Conservation (phyloP, 1,140 invertebrate species). For the Platyscapa corneri region DNA sequence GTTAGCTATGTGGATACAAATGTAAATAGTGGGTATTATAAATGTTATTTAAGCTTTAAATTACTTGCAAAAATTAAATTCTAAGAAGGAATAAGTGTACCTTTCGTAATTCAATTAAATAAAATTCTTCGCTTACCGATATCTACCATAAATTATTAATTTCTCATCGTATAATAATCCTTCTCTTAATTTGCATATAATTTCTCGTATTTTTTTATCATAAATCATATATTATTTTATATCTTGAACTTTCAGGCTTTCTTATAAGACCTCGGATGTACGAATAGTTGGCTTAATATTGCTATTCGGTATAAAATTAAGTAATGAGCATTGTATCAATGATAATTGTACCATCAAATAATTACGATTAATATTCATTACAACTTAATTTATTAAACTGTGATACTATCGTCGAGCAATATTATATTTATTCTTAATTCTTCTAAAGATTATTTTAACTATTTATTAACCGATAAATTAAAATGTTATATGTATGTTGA, state of each 20-base stretch:
- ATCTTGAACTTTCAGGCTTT: not conserved
- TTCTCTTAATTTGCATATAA: not conserved
- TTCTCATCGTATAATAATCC: not conserved
- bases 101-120: not conserved
- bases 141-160: not conserved
- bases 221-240: not conserved
- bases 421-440: too few species aligned
- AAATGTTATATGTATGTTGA: not conserved
- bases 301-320: not conserved
- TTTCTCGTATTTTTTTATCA: not conserved
- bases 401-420: not conserved
- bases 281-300: not conserved
- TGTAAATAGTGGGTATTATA: not conserved
- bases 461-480: too few species aligned
- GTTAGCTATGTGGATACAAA: not conserved
- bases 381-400: not conserved
- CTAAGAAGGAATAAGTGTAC: not conserved
- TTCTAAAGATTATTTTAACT: too few species aligned
- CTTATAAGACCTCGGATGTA: not conserved
- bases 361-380: not conserved
- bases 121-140: not conserved
- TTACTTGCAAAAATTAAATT: too few species aligned
- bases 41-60: not conserved
- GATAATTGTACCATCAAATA: not conserved
- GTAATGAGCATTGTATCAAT: not conserved